A percentile compares a stretch with the other conserved stretches of the same genome.
Conservation (phyloP, 1,140 invertebrate species). For the Dendroctonus ponderosae region DNA sequence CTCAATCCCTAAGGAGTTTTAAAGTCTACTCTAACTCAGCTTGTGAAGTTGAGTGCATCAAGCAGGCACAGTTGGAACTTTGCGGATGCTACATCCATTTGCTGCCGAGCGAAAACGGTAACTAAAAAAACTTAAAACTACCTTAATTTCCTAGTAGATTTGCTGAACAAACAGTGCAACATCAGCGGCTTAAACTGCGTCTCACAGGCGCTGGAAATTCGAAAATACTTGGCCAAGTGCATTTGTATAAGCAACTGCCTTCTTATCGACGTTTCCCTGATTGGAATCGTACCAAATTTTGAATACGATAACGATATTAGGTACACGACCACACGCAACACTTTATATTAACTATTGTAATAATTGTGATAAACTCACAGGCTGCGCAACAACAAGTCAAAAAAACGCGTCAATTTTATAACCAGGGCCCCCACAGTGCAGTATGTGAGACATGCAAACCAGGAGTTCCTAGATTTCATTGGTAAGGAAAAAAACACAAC, state of each 20-base stretch:
- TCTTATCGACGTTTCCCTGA: neutral
- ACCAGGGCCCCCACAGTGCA: slow-evolving; percentile 1
- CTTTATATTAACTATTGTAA: too few species aligned
- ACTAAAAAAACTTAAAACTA: too few species aligned
- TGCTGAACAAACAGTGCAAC: slow-evolving; percentile 5
- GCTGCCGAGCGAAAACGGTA: slow-evolving; percentile 14
- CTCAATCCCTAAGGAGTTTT: neutral
- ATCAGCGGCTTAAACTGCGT: neutral
- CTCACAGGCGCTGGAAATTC: neutral
- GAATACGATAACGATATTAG: neutral
- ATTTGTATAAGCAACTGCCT: neutral
- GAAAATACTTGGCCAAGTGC: neutral
- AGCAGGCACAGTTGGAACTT: slow-evolving; percentile 5
- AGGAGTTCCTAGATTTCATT: slow-evolving; percentile 9
- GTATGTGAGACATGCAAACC: neutral
- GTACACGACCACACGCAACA: too few species aligned
- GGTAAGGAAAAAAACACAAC: slow-evolving; percentile 9
- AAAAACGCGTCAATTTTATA: slow-evolving; percentile 10
- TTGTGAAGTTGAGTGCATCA: slow-evolving; percentile 20
- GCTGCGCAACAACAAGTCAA: neutral
- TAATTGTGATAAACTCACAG: neutral
- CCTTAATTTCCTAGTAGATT: neutral
- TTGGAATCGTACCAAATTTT: neutral
- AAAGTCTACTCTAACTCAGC: slow-evolving; percentile 12
- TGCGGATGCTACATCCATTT: slow-evolving; percentile 18